phyloP scores from a whole-genome alignment of 2,888 invertebrate genomes.

The Drosophila dives region DNA sequence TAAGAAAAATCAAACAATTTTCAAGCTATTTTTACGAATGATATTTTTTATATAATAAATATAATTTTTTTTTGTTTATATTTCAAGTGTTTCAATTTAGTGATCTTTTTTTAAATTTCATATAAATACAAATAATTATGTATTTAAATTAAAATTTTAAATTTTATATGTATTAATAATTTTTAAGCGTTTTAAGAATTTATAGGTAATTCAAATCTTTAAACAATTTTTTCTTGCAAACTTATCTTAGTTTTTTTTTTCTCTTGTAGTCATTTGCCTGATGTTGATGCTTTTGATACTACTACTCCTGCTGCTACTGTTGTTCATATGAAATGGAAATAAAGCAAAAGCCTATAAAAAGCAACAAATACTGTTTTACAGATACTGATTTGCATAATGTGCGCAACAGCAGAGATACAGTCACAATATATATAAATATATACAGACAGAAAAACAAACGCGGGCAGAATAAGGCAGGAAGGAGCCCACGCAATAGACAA shows the following conservation, averaged over 20 bases:
- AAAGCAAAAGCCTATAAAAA: constrained; percentile 75
- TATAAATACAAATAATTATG: neutral
- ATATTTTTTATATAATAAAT: neutral
- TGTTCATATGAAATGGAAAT: constrained; percentile 50
- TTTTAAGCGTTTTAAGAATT: constrained; percentile 4
- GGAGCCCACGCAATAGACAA: constrained; percentile 56
- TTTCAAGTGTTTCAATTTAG: neutral
- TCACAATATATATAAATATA: constrained; percentile 15
- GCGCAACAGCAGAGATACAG: constrained; percentile 29
- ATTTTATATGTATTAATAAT: neutral
- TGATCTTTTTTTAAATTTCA: neutral
- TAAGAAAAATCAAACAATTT: constrained; percentile 22
- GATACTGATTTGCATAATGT: constrained; percentile 74
- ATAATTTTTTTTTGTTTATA: neutral
- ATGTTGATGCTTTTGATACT: constrained; percentile 7
- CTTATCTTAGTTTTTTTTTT: constrained; percentile 8
- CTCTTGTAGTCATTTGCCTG: constrained; percentile 12
- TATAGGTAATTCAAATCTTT: neutral
- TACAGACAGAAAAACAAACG: constrained; percentile 25
- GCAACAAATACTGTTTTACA: constrained; percentile 68
- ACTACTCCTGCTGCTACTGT: constrained; percentile 4
- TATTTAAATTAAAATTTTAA: neutral
- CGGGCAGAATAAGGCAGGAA: constrained; percentile 12
- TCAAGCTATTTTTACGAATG: neutral
- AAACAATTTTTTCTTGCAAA: constrained; percentile 23